Base-by-base conservation (phyloP, 1,140 invertebrate species). In the Papilio xuthus region DNA sequence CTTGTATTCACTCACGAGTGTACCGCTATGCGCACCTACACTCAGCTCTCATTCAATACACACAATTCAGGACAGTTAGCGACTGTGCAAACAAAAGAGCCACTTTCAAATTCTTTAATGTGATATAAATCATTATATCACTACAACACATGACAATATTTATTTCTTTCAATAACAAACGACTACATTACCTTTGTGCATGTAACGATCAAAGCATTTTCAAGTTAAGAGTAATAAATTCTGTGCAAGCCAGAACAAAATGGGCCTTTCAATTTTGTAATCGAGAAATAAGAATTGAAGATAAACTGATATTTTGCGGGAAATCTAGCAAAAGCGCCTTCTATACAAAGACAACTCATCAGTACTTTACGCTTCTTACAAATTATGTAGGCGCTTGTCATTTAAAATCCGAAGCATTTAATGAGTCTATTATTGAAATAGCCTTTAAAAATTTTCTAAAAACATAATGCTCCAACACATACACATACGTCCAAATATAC, bases 11-110 rank as follows among this genome's bases (percentile, higher is more conserved):
- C 84, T 84, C 82, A 85, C 81, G 80, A 56, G 82, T 74, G 78
- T 88, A 88, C 90, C 88, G 91, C 81, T 92, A 92, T 75, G 84
- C 78, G 63, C 37, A 78, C 72, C 77, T 72, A 78, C 76, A 80
- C 56, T 78, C 70, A 74, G 80, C 77, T 79, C 79, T 81, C 76
- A 41, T 80, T 82, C 41, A 47, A 76, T 73, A 73, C 26, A 23
- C n/a, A 47, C 9, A 47, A 20, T 63, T 77, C 75, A 77, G 60
- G 53, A 60, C 53, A 41, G 50, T 53, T 20, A 56, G n/a, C 28
- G 60, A 60, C 32, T 23, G 41, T 41, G 26, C 56, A n/a, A 69
- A 78, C 26, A 42, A 67, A 67, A 77, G 28, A 37, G 9, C 41
- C 0, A 44, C 44, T 47, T 47, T 47, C 44, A 50, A 44, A 73